Evolutionary conservation across 2,888 invertebrate genomes (phyloP), one percentile per base, ranked within the genome.

Genomic region (Calephelis perditalis): DNA sequence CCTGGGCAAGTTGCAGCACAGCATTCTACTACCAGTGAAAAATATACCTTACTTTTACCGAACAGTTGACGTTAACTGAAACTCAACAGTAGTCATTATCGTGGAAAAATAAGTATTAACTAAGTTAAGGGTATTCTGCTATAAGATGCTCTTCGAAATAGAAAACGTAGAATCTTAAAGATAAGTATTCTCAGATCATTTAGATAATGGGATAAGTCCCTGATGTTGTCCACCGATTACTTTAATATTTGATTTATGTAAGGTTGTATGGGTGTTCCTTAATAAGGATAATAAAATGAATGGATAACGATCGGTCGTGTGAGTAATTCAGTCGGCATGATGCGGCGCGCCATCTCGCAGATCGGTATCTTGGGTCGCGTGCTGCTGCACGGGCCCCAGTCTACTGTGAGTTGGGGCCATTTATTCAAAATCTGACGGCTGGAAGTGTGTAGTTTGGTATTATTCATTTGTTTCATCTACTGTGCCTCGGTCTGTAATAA

Each of bases 301-400:
- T 73, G 70, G 79, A 81, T 84, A 84, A 82, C 74, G 72, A 77
- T 84, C 81, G 76, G 26, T 77, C 75, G 76, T 81, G 79, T 82
- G 79, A 82, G 76, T 77, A 87, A 87, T 87, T 86, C 86, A 85
- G 81, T 82, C 75, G 74, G 73, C 84, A 84, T 82, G 81, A 82
- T 80, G 79, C 78, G 73, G 78, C 76, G 70, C 76, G 78, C 77
- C 80, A 86, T 87, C 86, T 86, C 76, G 70, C 69, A 78, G 88
- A 87, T 86, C 80, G 79, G 78, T 84, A 69, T 73, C 64, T 75
- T 79, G 79, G 85, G 84, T 86, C 83, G 86, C 86, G 86, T 86
- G 86, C 73, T 71, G 71, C 72, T 71, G 71, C 70, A 52, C 26
- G 49, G 49, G 49, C 26, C 49, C 26, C 49, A 52, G 10, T 52